phyloP scores from a whole-genome alignment of 2,888 invertebrate species.

The Euzetes globulus region DNA sequence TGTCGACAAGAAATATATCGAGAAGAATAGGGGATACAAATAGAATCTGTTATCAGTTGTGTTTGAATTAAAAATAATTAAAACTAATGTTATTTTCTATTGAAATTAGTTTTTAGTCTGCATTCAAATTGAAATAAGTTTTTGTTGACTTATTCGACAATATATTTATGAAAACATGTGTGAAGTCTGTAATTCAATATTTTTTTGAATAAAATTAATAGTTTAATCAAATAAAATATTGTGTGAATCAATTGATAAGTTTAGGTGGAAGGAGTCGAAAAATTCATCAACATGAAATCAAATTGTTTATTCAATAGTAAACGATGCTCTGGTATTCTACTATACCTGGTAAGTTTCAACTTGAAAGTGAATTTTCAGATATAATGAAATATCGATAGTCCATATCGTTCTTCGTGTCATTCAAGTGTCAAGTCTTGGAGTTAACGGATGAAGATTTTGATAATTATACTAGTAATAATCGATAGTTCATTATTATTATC shows the following conservation, averaged over 20 bases:
- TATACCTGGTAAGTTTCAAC: not conserved
- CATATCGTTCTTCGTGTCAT: not conserved
- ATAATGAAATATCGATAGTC: not conserved
- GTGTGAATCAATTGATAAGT: too few relatives aligned
- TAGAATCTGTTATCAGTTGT: not conserved
- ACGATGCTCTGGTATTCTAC: not conserved
- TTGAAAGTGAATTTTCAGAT: not conserved
- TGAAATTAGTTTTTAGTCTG: too few relatives aligned
- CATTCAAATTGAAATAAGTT: too few relatives aligned
- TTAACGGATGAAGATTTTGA: not conserved
- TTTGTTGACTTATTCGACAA: too few relatives aligned
- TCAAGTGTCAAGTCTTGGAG: not conserved
- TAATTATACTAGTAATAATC: not conserved
- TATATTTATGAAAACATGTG: too few relatives aligned
- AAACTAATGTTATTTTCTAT: too few relatives aligned
- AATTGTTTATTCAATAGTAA: not conserved
- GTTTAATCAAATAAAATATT: too few relatives aligned
- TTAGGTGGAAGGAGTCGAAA: too few relatives aligned
- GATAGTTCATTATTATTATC: not conserved
- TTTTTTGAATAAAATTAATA: too few relatives aligned
- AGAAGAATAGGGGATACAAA: slow-evolving; percentile 28
- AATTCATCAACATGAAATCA: not conserved
- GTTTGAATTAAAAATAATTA: not conserved
- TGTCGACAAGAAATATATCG: slow-evolving; percentile 26
- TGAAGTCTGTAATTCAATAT: too few relatives aligned